Percentiles rank a stretch among this genome's conserved stretches.
phyloP scores from a whole-genome alignment of 2,113 vertebrate species.

The Apteryx mantelli region DNA sequence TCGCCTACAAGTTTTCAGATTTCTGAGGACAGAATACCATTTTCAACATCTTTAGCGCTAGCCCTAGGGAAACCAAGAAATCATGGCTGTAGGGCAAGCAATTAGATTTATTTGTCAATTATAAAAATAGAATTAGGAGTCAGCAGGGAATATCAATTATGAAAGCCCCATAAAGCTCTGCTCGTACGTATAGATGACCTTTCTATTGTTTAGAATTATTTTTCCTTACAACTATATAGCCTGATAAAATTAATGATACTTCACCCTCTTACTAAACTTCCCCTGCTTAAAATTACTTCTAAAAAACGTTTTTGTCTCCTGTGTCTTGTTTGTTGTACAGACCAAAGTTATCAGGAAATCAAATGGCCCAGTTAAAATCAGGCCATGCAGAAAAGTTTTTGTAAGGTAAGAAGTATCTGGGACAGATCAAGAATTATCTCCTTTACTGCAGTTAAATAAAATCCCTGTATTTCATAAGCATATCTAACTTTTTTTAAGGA shows the following conservation, averaged over 20 bases:
- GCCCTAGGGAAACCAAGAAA: background rate
- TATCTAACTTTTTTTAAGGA: background rate
- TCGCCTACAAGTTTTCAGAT: background rate
- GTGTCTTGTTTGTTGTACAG: background rate
- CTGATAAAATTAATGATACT: slow-evolving; percentile 50
- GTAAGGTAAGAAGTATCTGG: background rate
- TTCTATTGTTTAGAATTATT: slow-evolving; percentile 30
- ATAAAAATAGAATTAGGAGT: slow-evolving; percentile 10
- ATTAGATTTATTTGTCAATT: slow-evolving; percentile 55
- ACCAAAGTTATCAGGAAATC: background rate
- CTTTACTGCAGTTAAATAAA: background rate
- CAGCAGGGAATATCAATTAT: background rate
- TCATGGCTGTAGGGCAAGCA: background rate
- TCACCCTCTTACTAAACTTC: background rate
- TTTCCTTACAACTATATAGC: background rate
- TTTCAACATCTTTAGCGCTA: background rate
- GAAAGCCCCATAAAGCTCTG: slow-evolving; percentile 32
- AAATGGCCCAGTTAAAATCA: slow-evolving; percentile 7
- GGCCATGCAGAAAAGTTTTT: background rate
- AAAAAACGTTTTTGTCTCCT: background rate
- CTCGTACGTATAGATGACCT: slow-evolving; percentile 22
- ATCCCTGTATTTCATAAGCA: background rate
- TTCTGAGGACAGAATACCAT: background rate
- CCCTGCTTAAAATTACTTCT: background rate
- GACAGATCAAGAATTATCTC: background rate